Conservation (phyloP, 1,140 invertebrate genomes). For the Saccostrea glomerata region DNA sequence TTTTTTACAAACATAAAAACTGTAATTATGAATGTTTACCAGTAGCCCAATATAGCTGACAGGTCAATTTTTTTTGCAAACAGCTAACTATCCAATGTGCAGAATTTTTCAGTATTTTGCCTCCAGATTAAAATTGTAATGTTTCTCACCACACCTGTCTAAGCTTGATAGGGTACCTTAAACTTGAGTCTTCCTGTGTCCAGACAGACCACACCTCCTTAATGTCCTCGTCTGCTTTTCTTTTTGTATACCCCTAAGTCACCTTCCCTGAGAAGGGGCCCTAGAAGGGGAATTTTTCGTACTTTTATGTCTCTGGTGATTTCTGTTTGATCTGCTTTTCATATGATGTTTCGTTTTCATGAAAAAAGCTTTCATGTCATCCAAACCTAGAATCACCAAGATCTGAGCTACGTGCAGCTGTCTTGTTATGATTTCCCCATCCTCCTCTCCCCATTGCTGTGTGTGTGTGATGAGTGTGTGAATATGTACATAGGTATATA, state of each 20-base stretch:
- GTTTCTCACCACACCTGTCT: neutral
- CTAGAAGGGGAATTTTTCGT: neutral
- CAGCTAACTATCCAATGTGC: neutral
- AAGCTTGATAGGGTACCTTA: neutral
- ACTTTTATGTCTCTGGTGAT: neutral
- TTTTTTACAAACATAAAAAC: neutral
- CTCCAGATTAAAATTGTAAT: neutral
- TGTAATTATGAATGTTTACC: neutral
- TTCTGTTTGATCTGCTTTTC: conserved; percentile 32
- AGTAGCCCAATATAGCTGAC: neutral
- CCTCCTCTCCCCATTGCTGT: neutral
- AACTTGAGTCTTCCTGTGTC: neutral
- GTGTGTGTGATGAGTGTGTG: neutral
- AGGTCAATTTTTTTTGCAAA: neutral
- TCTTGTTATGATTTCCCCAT: neutral
- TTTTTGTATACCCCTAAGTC: neutral
- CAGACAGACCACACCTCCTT: neutral
- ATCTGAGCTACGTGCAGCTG: neutral
- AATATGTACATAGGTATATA: neutral
- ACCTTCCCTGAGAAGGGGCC: neutral
- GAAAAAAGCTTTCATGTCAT: conserved; percentile 27
- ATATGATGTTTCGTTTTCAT: conserved; percentile 31
- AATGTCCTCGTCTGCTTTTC: neutral
- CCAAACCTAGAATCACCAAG: conserved; percentile 21
- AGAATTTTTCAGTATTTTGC: neutral